phyloP scores from a whole-genome alignment of 2,888 invertebrate species.

The Lacanobia oleracea region DNA sequence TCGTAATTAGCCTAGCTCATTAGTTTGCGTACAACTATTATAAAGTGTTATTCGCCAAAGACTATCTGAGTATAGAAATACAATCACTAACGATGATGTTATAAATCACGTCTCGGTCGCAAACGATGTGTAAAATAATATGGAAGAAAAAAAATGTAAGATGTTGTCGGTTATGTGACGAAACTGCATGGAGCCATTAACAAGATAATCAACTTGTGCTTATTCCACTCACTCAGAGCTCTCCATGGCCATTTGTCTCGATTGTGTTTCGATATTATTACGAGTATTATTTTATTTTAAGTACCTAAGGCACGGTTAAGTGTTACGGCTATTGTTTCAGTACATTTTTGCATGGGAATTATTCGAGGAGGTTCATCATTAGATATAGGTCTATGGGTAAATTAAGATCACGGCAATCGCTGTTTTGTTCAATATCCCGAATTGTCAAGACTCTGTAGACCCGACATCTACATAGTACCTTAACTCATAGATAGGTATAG shows the following conservation, averaged over 20 bases:
- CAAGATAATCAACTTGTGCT: not conserved
- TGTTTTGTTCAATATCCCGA: not conserved
- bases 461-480: too few species aligned
- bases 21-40: constrained; percentile 3
- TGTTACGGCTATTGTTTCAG: not conserved
- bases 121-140: constrained; percentile 15
- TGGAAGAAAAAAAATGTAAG: not conserved
- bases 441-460: too few species aligned
- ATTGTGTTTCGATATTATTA: not conserved
- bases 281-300: too few species aligned
- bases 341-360: not conserved
- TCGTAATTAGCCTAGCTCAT: not conserved
- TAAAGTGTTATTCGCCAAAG: constrained; percentile 9
- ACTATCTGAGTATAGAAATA: not conserved
- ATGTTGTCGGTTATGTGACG: constrained; percentile 2
- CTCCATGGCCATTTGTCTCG: constrained; percentile 4
- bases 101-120: not conserved
- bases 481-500: too few species aligned
- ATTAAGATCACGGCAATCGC: not conserved
- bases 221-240: not conserved
- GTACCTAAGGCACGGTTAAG: too few species aligned
- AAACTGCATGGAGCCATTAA: constrained; percentile 6
- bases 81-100: not conserved
- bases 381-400: too few species aligned
- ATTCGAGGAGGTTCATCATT: not conserved